A percentile compares a stretch with the other conserved stretches of the same genome.
phyloP scores from a whole-genome alignment of 2,113 vertebrate genomes.

The Australoheros scitulus region DNA sequence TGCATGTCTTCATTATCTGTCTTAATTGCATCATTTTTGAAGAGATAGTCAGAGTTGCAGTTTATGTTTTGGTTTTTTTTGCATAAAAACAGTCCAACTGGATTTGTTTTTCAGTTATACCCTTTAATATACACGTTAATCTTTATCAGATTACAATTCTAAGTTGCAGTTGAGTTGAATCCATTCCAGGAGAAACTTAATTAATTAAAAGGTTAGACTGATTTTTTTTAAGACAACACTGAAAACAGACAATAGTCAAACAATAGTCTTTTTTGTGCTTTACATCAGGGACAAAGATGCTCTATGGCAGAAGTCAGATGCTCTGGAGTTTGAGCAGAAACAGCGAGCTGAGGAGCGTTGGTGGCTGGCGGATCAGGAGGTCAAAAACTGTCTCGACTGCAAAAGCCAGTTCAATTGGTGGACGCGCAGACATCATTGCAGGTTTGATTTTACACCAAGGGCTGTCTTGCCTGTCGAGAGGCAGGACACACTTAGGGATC shows the following conservation, averaged over 20 bases:
- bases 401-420: slow-evolving; percentile 92
- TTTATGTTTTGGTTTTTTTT: neutral
- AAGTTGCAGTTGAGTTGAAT: neutral
- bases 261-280: neutral
- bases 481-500: no score
- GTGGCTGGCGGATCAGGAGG: slow-evolving; percentile 87
- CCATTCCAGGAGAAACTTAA: neutral
- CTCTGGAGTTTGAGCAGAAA: slow-evolving; percentile 96
- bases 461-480: no score
- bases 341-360: slow-evolving; percentile 88
- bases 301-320: slow-evolving; percentile 96
- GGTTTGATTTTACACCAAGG: slow-evolving; percentile 72
- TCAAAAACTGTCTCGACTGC: slow-evolving; percentile 86
- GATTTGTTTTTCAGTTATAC: neutral
- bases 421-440: slow-evolving; percentile 95
- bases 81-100: neutral
- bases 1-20: neutral
- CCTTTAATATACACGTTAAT: no score
- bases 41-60: neutral
- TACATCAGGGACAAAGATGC: slow-evolving; percentile 91
- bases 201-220: neutral
- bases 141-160: no score
- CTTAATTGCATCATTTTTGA: neutral
- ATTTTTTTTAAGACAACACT: neutral
- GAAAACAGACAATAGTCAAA: neutral